Evolutionary conservation across 92 coral and sea anemone genomes (phyloP), one percentile per base, ranked within the genome.

Genomic region (Porites rus): DNA sequence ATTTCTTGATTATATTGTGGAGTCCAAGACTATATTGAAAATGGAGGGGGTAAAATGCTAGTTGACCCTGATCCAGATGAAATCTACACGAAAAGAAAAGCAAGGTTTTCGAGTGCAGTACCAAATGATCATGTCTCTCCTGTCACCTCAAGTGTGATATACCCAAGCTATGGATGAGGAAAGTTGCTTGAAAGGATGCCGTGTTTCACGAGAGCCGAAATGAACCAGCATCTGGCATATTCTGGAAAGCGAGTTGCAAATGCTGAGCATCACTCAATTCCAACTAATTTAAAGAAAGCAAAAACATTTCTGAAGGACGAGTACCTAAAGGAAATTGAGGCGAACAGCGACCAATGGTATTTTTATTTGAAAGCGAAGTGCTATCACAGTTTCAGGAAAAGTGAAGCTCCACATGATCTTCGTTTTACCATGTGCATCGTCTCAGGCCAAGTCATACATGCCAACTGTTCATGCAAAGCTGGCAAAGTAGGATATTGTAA

Each of bases 391-490:
- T 24, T 24, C 25, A 24, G 25, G 25, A 24, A 24, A 79, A 87
- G 84, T 59, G 83, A 84, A 14, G 73, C 83, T 66, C 83, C 83
- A 1, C 88, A 84, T 63, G 63, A 86, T 70, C 78, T 86, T 64
- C 81, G 69, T 19, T 56, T 78, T 21, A 65, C 28, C 38, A 25
- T 24, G 25, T 24, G 25, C 25, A 24, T 24, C 25, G 25, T 24
- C 25, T 24, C 25, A 24, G 25, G 25, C 28, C 65, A 75, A 17
- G 91, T 82, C 1, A 8, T 50, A 28, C 68, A 56, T 81, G 87
- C 77, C 20, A 51, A 59, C 73, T 89, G 89, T 78, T 89, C 92
- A 19, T 84, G 89, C 65, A 84, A 77, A 67, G 92, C 25, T 24
- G 25, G 25, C 25, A 24, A 24, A 24, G 25, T 24, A 24, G 25